Percentiles rank a stretch among this genome's conserved stretches.
These are phyloP conservation scores for Halcyon smyrnensis DNA, from an alignment of 2,797 vertebrate species.

Conservation along the genomic window DNA sequence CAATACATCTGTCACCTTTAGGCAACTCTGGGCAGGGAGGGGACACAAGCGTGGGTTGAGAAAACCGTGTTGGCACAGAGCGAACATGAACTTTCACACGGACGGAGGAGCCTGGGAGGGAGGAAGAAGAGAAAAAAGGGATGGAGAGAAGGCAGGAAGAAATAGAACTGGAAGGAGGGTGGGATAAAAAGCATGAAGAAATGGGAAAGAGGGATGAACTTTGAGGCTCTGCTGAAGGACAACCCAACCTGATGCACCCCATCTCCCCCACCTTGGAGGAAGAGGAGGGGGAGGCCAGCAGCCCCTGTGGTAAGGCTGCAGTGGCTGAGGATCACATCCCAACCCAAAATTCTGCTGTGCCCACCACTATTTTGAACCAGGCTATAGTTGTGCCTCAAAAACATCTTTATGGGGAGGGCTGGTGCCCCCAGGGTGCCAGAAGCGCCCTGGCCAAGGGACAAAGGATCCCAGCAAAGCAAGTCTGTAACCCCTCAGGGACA, in stretches of 20 bases:
- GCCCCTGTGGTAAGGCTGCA: not conserved
- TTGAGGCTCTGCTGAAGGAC: not conserved
- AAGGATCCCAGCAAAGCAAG: not conserved
- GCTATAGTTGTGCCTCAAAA: not conserved
- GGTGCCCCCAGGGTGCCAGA: not conserved
- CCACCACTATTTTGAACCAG: not conserved
- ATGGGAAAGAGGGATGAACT: not conserved
- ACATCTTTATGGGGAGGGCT: not conserved
- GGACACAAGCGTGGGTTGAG: conserved; percentile 49
- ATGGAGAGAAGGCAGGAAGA: conserved; percentile 6
- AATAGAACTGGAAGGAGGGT: conserved; percentile 29
- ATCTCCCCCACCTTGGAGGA: not conserved
- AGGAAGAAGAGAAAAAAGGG: conserved; percentile 20
- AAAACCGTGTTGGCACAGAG: conserved; percentile 85
- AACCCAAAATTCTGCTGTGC: not conserved
- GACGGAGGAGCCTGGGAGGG: conserved; percentile 53
- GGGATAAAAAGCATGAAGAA: conserved; percentile 30
- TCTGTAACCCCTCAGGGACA: not conserved
- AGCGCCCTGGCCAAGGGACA: not conserved
- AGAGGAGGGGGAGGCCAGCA: not conserved
- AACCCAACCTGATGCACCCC: not conserved
- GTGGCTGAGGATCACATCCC: not conserved
- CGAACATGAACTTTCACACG: conserved; percentile 86
- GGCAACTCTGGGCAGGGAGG: conserved; percentile 47
- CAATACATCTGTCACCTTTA: conserved; percentile 50